These are phyloP conservation scores for Accipiter cooperii DNA, from an alignment of 2,113 vertebrate genomes.

Conservation along the genomic window DNA sequence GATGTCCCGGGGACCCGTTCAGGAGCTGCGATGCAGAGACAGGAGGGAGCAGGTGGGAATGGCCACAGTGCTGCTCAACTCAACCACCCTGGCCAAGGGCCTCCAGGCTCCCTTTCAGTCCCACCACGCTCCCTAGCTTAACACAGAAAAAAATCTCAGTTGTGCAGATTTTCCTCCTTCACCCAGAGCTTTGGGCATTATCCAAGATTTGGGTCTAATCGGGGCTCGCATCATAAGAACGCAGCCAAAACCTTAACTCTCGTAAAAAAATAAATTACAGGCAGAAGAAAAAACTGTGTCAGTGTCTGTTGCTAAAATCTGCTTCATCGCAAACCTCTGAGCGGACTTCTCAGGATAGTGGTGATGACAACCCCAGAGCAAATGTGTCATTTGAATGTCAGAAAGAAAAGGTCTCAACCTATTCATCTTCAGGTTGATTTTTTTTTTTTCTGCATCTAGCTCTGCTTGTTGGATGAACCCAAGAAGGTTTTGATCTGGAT, in stretches of 20 bases:
- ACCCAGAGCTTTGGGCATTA: not conserved
- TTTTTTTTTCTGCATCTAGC: not conserved
- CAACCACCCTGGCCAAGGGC: not conserved
- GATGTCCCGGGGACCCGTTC: fast-evolving
- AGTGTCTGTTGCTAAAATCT: not conserved
- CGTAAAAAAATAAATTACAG: not conserved
- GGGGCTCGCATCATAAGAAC: not conserved
- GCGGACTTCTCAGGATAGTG: not conserved
- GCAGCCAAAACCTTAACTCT: not conserved
- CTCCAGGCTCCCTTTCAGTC: not conserved
- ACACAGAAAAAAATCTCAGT: not conserved
- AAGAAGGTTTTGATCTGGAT: not conserved
- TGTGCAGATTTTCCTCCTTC: not conserved
- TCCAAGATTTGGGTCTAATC: not conserved
- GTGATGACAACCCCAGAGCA: not conserved
- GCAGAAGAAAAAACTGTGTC: not conserved
- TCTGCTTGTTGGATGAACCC: not conserved
- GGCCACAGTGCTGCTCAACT: not conserved
- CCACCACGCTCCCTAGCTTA: not conserved
- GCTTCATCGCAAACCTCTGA: not conserved
- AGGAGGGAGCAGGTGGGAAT: not conserved
- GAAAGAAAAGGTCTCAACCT: not conserved
- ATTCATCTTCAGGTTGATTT: not conserved
- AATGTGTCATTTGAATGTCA: fast-evolving
- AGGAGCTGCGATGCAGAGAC: not conserved